These are phyloP conservation scores for Neomicropteryx cornuta DNA, from an alignment of 1,140 invertebrate species.

Conservation along the genomic window DNA sequence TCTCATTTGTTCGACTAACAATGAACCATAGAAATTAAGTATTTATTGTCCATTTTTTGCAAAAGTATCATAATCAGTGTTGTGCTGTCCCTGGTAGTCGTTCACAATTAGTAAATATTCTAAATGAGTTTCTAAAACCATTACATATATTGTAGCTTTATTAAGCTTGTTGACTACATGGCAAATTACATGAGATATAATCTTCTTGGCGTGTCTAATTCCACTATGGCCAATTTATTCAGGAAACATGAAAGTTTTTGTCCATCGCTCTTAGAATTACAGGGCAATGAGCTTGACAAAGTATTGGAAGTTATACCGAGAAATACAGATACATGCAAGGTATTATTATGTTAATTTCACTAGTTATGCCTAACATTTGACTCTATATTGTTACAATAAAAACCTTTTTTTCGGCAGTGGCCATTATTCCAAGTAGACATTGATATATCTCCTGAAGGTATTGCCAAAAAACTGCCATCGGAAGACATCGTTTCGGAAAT, in stretches of 20 bases:
- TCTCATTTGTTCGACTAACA: no score
- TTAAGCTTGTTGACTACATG: conserved; percentile 63
- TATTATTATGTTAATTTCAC: conserved; percentile 8
- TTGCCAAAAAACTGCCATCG: conserved; percentile 43
- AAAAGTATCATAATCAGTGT: no score
- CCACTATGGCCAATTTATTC: conserved; percentile 46
- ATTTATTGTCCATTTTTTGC: no score
- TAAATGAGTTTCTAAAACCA: conserved; percentile 3
- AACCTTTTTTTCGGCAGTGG: conserved; percentile 27
- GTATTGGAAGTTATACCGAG: conserved; percentile 43
- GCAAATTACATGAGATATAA: conserved; percentile 56
- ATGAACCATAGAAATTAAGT: no score
- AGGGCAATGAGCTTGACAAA: conserved; percentile 20
- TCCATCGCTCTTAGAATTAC: conserved; percentile 17
- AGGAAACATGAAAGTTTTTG: conserved; percentile 35
- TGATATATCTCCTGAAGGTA: conserved; percentile 30
- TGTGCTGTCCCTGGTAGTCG: no score
- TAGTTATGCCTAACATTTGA: conserved; percentile 5
- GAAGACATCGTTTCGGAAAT: conserved; percentile 38
- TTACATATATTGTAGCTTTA: conserved; percentile 46
- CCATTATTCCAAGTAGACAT: conserved; percentile 47
- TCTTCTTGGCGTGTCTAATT: conserved; percentile 53
- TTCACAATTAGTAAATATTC: no score
- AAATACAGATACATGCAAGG: conserved; percentile 27
- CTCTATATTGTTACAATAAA: neutral